These are phyloP conservation scores for Gymnogyps californianus DNA, from an alignment of 2,113 vertebrate species.

Conservation along the genomic window DNA sequence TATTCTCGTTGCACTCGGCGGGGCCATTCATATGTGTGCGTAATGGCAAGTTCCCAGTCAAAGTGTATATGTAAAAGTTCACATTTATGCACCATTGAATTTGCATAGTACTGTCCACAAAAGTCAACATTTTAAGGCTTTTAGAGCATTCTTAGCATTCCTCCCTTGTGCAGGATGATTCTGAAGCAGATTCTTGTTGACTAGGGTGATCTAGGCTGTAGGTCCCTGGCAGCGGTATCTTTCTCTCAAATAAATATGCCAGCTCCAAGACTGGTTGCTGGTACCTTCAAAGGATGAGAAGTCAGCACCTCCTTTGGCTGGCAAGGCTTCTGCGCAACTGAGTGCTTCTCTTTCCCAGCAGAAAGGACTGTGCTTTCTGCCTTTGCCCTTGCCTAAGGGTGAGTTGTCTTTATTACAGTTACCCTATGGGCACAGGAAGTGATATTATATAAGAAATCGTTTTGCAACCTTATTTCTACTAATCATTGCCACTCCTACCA, in stretches of 20 bases:
- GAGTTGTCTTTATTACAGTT: constrained; percentile 8
- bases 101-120: background rate
- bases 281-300: constrained; percentile 1
- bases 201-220: background rate
- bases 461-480: constrained; percentile 51
- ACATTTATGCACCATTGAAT: background rate
- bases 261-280: background rate
- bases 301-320: background rate
- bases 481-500: constrained; percentile 53
- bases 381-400: constrained; percentile 11
- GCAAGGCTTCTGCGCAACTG: background rate
- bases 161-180: background rate
- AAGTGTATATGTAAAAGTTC: background rate
- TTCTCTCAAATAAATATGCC: background rate
- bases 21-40: accelerated
- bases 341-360: constrained; percentile 15
- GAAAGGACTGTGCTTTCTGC: background rate
- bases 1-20: background rate
- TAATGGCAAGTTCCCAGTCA: background rate
- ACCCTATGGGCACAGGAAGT: constrained; percentile 25
- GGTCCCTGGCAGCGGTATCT: background rate
- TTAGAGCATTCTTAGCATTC: background rate
- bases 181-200: background rate
- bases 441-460: constrained; percentile 42
- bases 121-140: background rate